These are phyloP conservation scores for Callimorpha dominula DNA, from an alignment of 2,888 invertebrate genomes.

Conservation along the genomic window DNA sequence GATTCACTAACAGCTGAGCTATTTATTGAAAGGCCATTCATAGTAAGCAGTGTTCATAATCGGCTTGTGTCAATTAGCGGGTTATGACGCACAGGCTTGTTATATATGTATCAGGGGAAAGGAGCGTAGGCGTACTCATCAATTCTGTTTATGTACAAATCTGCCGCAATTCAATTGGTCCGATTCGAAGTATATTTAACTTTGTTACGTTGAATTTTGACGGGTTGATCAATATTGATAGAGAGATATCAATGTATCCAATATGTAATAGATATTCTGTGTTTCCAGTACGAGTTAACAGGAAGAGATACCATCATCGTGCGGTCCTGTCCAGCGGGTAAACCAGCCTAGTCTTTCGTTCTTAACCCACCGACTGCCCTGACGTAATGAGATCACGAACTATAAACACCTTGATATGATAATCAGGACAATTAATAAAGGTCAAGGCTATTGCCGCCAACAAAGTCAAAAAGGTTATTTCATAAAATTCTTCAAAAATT, in stretches of 20 bases:
- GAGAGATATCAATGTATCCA: not conserved
- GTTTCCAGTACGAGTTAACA: not conserved
- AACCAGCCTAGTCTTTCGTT: too few species aligned
- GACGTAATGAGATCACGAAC: too few species aligned
- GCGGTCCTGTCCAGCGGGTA: too few species aligned
- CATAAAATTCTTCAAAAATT: too few species aligned
- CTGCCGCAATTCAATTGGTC: slow-evolving; percentile 52
- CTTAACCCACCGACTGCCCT: too few species aligned
- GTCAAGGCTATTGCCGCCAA: too few species aligned
- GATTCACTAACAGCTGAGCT: not conserved
- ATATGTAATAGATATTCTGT: not conserved
- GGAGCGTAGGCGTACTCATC: slow-evolving; percentile 23
- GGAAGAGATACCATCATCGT: not conserved
- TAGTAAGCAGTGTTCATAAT: slow-evolving; percentile 26
- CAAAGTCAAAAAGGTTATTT: too few species aligned
- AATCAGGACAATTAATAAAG: too few species aligned
- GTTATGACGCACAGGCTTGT: slow-evolving; percentile 20
- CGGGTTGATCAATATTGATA: not conserved
- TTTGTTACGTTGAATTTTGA: not conserved
- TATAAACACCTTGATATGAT: too few species aligned
- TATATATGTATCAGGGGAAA: slow-evolving; percentile 8
- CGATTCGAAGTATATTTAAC: slow-evolving; percentile 32
- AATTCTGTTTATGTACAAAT: slow-evolving; percentile 48
- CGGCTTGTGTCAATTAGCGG: slow-evolving; percentile 47
- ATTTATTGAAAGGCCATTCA: not conserved